These are phyloP conservation scores for Drymonia ruficornis DNA, from an alignment of 2,888 invertebrate genomes.

Conservation along the genomic window DNA sequence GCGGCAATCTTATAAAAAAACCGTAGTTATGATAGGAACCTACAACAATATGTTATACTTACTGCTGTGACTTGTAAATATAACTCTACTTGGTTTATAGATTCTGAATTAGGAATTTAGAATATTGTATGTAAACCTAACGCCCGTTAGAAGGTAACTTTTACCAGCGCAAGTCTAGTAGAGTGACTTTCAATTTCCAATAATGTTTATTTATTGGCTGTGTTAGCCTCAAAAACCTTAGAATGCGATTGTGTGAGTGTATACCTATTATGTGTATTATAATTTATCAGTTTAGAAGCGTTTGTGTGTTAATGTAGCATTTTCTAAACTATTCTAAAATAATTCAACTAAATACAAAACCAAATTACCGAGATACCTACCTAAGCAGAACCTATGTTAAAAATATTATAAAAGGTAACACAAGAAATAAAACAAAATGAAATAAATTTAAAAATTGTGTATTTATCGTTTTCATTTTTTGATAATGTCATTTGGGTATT, in stretches of 20 bases:
- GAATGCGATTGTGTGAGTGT: neutral
- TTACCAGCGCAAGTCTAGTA: constrained; percentile 21
- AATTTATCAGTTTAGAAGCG: neutral
- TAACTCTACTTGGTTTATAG: too few species aligned
- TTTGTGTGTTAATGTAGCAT: neutral
- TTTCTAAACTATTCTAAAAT: neutral
- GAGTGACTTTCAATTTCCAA: constrained; percentile 61
- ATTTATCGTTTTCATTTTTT: constrained; percentile 68
- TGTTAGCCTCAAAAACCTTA: constrained; percentile 27
- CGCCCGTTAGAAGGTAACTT: too few species aligned
- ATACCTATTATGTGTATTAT: neutral
- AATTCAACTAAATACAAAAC: neutral
- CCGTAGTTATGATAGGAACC: too few species aligned
- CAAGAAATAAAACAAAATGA: constrained; percentile 78
- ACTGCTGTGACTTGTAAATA: too few species aligned
- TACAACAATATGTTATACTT: too few species aligned
- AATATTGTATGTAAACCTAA: too few species aligned
- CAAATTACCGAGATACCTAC: neutral
- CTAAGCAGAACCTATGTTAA: neutral
- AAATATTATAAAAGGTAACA: constrained; percentile 44
- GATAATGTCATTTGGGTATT: constrained; percentile 64
- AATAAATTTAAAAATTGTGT: constrained; percentile 79
- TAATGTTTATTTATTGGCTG: constrained; percentile 57
- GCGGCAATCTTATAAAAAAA: too few species aligned
- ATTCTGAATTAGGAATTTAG: too few species aligned